Conservation (phyloP, 2,888 invertebrate species). For the Pteria penguin region DNA sequence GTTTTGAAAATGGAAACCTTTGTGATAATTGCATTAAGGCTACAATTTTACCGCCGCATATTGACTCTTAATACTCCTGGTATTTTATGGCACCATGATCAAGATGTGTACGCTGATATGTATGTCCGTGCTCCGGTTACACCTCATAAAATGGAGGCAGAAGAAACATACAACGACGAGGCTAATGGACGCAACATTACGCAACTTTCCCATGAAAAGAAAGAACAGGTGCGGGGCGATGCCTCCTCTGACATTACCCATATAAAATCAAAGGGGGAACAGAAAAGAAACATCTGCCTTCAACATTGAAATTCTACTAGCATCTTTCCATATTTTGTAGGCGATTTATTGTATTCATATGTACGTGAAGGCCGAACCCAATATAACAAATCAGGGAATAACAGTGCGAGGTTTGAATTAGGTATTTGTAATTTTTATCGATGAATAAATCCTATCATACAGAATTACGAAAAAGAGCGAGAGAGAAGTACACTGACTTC, state of each 20-base stretch:
- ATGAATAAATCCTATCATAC: no score
- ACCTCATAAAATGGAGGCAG: background rate
- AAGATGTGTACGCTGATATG: no score
- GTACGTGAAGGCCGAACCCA: background rate
- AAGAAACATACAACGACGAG: background rate
- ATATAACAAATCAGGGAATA: no score
- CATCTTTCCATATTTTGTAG: background rate
- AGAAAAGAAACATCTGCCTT: background rate
- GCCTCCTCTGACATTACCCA: slow-evolving; percentile 21
- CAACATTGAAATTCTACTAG: background rate
- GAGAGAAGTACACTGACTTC: no score
- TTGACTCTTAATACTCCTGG: no score
- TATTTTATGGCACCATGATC: no score
- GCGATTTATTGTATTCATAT: background rate
- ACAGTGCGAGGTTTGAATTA: no score
- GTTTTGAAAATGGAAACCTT: no score
- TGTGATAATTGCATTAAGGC: no score
- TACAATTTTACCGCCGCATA: no score
- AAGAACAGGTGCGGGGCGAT: slow-evolving; percentile 19
- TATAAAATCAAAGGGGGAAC: slow-evolving; percentile 2
- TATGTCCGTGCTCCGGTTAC: background rate
- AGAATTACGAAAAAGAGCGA: no score
- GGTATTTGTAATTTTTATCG: no score
- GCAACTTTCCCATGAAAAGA: slow-evolving; percentile 23
- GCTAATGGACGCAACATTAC: slow-evolving; percentile 27